phyloP scores from a whole-genome alignment of 1,140 invertebrate species.

The Diabrotica virgifera region DNA sequence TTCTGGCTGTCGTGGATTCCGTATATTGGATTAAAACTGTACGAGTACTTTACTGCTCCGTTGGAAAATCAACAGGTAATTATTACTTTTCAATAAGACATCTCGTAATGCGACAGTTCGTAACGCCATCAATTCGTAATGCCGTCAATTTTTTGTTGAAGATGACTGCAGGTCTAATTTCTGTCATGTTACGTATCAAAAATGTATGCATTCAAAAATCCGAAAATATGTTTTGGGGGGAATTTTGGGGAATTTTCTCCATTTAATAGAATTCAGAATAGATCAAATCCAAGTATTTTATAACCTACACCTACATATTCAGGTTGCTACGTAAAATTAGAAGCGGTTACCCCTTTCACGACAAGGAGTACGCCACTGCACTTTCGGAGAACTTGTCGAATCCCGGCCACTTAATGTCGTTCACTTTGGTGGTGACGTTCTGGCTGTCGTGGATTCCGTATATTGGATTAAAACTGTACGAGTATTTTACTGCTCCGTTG shows the following conservation, averaged over 20 bases:
- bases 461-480: conserved; percentile 55
- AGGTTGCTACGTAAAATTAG: conserved; percentile 78
- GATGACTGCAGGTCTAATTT: too few relatives aligned
- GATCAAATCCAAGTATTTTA: too few relatives aligned
- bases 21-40: conserved; percentile 62
- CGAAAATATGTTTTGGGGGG: too few relatives aligned
- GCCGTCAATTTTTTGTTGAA: too few relatives aligned
- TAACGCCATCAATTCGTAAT: too few relatives aligned
- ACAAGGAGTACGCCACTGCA: conserved; percentile 90
- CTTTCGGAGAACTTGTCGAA: conserved; percentile 87
- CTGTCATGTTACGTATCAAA: too few relatives aligned
- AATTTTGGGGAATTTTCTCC: too few relatives aligned
- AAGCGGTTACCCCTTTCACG: conserved; percentile 79
- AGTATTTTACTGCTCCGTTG: conserved; percentile 33
- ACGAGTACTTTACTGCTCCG: conserved; percentile 36
- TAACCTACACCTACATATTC: conserved; percentile 93
- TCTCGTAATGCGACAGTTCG: too few relatives aligned
- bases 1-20: conserved; percentile 94
- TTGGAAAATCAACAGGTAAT: conserved; percentile 16
- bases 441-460: conserved; percentile 92
- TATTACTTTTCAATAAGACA: too few relatives aligned
- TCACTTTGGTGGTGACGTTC: conserved; percentile 85
- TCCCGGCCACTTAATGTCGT: conserved; percentile 92
- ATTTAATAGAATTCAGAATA: too few relatives aligned
- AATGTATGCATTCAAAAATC: too few relatives aligned